These are phyloP conservation scores for Bubo scandiacus DNA, from an alignment of 2,113 vertebrate species.

Conservation along the genomic window DNA sequence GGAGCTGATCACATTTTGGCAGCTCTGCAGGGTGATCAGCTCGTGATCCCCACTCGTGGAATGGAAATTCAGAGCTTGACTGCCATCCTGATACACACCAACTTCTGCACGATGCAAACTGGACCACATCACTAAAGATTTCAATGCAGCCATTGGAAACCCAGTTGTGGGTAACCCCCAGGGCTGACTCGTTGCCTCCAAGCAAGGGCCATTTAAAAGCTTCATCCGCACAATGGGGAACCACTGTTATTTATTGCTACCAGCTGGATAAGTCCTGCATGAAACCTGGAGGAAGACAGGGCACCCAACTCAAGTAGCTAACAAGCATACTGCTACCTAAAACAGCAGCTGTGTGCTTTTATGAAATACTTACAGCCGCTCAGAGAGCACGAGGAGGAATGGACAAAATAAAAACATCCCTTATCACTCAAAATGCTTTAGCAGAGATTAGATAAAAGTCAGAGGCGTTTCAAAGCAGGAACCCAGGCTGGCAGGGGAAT, in stretches of 20 bases:
- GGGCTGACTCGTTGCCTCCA: background rate
- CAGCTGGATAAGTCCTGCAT: background rate
- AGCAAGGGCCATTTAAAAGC: background rate
- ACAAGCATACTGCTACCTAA: background rate
- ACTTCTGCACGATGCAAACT: background rate
- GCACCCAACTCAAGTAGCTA: background rate
- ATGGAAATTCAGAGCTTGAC: background rate
- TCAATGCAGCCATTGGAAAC: background rate
- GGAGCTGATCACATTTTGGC: background rate
- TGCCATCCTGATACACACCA: background rate
- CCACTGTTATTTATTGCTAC: background rate
- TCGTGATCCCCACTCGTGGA: background rate
- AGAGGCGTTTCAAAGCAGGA: background rate
- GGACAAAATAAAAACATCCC: background rate
- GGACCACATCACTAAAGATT: background rate
- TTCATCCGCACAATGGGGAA: background rate
- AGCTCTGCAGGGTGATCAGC: background rate
- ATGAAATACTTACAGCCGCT: background rate
- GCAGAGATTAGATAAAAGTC: slow-evolving; percentile 17
- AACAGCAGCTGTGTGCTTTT: background rate
- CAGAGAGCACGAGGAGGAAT: background rate
- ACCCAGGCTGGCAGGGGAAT: background rate
- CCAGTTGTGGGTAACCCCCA: background rate
- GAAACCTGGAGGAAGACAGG: background rate
- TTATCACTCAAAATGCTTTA: background rate